Evolutionary conservation across 2,797 vertebrate species (phyloP), one percentile per base, ranked within the genome.

Genomic region (Hybognathus amarus): DNA sequence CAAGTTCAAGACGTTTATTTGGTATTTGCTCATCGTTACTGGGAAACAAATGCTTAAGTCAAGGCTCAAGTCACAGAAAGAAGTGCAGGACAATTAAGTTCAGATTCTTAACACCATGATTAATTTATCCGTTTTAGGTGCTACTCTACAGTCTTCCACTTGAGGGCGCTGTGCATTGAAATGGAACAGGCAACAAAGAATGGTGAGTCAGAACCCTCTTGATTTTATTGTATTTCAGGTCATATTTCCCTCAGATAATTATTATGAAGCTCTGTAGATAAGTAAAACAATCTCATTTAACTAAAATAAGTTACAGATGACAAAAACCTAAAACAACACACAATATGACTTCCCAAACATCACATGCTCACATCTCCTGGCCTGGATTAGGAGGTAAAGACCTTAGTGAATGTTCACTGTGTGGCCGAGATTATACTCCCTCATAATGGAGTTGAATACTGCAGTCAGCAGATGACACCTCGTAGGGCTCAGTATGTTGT

Each of bases 101-200:
- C 20, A 24, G 1, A 67, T 79, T 52, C 7, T 52, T 79, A 11
- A 17, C 11, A 66, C n/a, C 20, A 24, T 13, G 0, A 45, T 36
- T 38, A n/a, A 79, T 17, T 33, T 20, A 70, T 47, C 63, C 0
- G 7, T 87, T 42, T 54, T 15, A 36, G 24, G 67, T 82, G 90
- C 86, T 89, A 83, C 91, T 87, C 90, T 47, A 20, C 11, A 73
- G 63, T 30, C 1, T 6, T 77, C 92, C 93, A 90, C 92, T 86
- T 85, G 93, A 89, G 89, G 91, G 86, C 87, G 87, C 91, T 93
- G 88, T 87, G n/a, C 0, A 54, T 82, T 71, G 77, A 79, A 77
- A 88, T 89, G 61, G 86, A 88, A 87, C 83, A 82, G 86, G 83
- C 88, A 91, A 92, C 91, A 93, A 94, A 93, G 90, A 89, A 87